A percentile compares a stretch with the other conserved stretches of the same genome.
These are phyloP conservation scores for Acanthochromis polyacanthus DNA, from an alignment of 2,113 vertebrate species.

Conservation along the genomic window DNA sequence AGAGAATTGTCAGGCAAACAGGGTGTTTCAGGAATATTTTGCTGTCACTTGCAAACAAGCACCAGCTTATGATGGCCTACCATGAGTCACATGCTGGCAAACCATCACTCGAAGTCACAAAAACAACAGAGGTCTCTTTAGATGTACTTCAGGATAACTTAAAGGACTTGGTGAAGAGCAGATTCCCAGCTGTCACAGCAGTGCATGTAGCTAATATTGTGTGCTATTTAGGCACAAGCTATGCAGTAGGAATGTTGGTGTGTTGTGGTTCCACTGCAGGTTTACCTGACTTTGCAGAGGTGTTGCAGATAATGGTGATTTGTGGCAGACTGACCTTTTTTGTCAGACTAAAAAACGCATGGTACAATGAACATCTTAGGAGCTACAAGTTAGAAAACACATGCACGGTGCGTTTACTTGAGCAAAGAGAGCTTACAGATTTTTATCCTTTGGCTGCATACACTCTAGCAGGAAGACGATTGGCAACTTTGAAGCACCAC, in stretches of 20 bases:
- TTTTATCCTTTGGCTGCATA: slow-evolving; percentile 17
- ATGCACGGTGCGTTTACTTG: not conserved
- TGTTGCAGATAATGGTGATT: slow-evolving; percentile 16
- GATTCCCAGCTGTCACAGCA: not conserved
- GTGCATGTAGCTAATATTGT: slow-evolving; percentile 7
- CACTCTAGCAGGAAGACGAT: not conserved
- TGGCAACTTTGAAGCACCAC: slow-evolving; percentile 11
- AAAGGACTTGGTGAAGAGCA: too few relatives aligned
- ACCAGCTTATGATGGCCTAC: too few relatives aligned
- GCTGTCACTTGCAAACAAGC: too few relatives aligned
- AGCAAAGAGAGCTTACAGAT: slow-evolving; percentile 14
- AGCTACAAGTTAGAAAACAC: not conserved
- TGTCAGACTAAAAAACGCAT: too few relatives aligned
- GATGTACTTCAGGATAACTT: slow-evolving; percentile 15
- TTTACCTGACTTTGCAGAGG: slow-evolving; percentile 13
- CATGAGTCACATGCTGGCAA: too few relatives aligned
- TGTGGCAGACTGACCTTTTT: not conserved
- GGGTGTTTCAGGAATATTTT: too few relatives aligned
- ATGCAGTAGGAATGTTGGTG: slow-evolving; percentile 26
- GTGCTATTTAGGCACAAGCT: slow-evolving; percentile 7
- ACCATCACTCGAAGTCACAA: too few relatives aligned
- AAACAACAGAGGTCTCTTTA: too few relatives aligned
- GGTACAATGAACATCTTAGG: not conserved
- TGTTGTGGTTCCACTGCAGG: slow-evolving; percentile 28
- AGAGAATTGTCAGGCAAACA: too few relatives aligned